phyloP scores from a whole-genome alignment of 1,140 invertebrate genomes.

The Conopomorpha cramerella region DNA sequence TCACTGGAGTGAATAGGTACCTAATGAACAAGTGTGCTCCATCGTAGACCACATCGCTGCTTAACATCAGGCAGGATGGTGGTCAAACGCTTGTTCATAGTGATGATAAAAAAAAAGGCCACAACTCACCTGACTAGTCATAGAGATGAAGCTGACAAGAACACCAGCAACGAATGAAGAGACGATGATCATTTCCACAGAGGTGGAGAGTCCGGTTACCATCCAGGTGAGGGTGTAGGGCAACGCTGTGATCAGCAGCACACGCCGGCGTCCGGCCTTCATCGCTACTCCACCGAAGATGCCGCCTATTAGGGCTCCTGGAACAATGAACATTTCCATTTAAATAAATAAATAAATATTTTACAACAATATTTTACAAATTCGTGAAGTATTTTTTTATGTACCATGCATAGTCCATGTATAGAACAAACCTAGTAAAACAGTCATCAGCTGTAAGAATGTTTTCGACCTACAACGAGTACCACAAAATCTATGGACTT shows the following conservation, averaged over 20 bases:
- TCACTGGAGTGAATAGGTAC: too few relatives aligned
- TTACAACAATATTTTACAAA: too few relatives aligned
- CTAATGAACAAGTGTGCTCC: too few relatives aligned
- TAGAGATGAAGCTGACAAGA: slow-evolving; percentile 70
- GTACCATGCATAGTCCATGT: too few relatives aligned
- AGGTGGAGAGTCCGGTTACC: slow-evolving; percentile 73
- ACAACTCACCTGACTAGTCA: slow-evolving; percentile 72
- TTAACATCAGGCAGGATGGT: neutral
- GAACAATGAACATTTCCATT: slow-evolving; percentile 9
- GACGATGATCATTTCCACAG: slow-evolving; percentile 75
- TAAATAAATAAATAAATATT: too few relatives aligned
- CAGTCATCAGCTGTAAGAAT: too few relatives aligned
- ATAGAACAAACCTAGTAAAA: too few relatives aligned
- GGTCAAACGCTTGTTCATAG: neutral
- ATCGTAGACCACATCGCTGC: too few relatives aligned
- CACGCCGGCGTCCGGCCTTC: slow-evolving; percentile 70
- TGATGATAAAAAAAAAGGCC: neutral
- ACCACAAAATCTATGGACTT: too few relatives aligned
- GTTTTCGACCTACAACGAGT: too few relatives aligned
- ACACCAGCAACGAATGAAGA: slow-evolving; percentile 80
- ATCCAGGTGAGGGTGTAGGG: slow-evolving; percentile 79
- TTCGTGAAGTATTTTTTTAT: too few relatives aligned
- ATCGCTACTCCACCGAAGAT: slow-evolving; percentile 77
- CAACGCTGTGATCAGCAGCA: slow-evolving; percentile 70
- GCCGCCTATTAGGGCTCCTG: slow-evolving; percentile 74